Percentiles rank a stretch among this genome's conserved stretches.
Conservation (phyloP, 2,113 vertebrate genomes). For the Aegotheles bennettii region DNA sequence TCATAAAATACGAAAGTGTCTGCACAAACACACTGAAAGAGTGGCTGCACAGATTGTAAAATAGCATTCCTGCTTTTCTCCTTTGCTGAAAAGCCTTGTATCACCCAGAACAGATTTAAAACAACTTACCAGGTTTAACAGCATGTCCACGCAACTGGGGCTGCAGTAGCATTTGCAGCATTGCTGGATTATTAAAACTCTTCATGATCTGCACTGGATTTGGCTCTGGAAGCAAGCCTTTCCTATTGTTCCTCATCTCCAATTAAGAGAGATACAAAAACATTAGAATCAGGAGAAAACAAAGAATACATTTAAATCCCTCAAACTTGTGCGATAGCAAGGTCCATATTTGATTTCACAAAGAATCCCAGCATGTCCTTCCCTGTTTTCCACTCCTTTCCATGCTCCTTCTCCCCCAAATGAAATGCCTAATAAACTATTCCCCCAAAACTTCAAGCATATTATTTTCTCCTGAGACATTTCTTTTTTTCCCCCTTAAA, state of each 20-base stretch:
- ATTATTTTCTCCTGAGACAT: neutral
- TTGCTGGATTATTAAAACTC: conserved; percentile 92
- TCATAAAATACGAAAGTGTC: neutral
- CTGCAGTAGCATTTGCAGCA: conserved; percentile 90
- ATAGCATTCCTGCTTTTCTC: neutral
- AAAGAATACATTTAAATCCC: neutral
- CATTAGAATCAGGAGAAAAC: neutral
- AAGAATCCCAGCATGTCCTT: neutral
- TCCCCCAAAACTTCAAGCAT: neutral
- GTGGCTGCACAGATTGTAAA: neutral
- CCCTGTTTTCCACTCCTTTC: neutral
- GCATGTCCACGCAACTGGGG: conserved; percentile 78
- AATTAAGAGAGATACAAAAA: conserved; percentile 37
- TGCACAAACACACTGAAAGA: neutral
- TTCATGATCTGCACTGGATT: conserved; percentile 92
- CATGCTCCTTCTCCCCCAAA: neutral
- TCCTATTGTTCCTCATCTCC: conserved; percentile 89
- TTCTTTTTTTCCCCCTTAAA: neutral
- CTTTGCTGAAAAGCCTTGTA: neutral
- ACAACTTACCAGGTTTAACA: conserved; percentile 80
- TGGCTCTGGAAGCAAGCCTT: conserved; percentile 93
- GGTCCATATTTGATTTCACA: neutral
- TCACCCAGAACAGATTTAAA: neutral
- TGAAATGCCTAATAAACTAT: neutral
- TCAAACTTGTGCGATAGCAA: neutral